Evolutionary conservation across 2,888 invertebrate genomes (phyloP).

Genomic region (Aspidiotus rigidus): DNA sequence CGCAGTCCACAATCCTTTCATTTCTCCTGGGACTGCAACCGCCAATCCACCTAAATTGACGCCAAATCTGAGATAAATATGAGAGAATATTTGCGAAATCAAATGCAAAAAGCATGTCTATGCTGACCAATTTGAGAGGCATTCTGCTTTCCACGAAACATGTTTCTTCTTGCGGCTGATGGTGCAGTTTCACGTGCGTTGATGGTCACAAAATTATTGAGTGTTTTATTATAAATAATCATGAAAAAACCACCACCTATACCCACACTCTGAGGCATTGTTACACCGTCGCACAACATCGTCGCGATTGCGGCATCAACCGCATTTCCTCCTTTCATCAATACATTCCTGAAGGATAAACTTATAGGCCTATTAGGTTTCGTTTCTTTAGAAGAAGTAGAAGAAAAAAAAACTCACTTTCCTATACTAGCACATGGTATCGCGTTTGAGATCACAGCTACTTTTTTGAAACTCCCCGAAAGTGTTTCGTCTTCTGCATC

Average conservation of each 20-base stretch:
- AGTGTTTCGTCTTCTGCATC: neutral
- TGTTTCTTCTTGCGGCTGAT: conserved; percentile 48
- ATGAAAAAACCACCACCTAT: conserved; percentile 68
- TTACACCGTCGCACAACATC: conserved; percentile 43
- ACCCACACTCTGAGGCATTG: conserved; percentile 44
- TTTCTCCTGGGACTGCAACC: conserved; percentile 79
- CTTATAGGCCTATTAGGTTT: too few relatives aligned
- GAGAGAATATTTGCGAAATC: too few relatives aligned
- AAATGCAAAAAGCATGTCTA: neutral
- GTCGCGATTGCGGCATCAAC: conserved; percentile 44
- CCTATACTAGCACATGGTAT: neutral
- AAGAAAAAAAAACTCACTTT: neutral
- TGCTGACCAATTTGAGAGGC: conserved; percentile 47
- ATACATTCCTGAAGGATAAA: conserved; percentile 39
- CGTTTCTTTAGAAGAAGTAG: too few relatives aligned
- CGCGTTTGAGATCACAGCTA: neutral
- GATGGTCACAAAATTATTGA: conserved; percentile 53
- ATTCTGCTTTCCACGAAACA: conserved; percentile 49
- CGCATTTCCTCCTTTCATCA: conserved; percentile 42
- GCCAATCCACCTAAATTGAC: conserved; percentile 53
- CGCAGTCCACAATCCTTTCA: conserved; percentile 71
- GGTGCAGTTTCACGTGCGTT: conserved; percentile 71
- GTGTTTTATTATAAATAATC: conserved; percentile 58
- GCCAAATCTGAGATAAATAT: too few relatives aligned
- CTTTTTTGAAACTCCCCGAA: neutral